phyloP scores from a whole-genome alignment of 2,797 vertebrate genomes.

The Cichlasoma orientale region DNA sequence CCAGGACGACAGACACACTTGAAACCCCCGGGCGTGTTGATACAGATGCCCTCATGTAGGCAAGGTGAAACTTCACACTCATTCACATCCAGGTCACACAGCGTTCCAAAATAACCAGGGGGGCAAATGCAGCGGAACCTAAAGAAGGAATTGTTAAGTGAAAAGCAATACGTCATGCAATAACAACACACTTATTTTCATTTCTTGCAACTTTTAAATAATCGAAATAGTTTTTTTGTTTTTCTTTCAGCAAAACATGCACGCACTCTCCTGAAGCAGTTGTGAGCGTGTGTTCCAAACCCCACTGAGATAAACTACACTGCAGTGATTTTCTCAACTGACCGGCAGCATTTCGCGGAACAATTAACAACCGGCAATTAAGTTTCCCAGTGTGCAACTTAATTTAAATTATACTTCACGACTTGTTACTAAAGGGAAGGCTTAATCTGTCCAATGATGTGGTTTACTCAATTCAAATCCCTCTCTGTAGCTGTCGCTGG shows the following conservation, averaged over 20 bases:
- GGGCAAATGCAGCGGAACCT: conserved; percentile 84
- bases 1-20: conserved; percentile 81
- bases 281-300: not conserved
- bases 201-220: not conserved
- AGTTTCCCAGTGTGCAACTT: conserved; percentile 27
- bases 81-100: conserved; percentile 86
- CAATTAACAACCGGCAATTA: conserved; percentile 34
- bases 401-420: conserved; percentile 45
- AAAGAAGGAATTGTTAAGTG: conserved; percentile 11
- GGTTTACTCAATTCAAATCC: conserved; percentile 52
- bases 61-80: conserved; percentile 87
- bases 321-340: conserved; percentile 12
- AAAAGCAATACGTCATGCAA: not conserved
- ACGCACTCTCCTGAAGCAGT: not conserved
- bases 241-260: not conserved
- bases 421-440: conserved; percentile 47
- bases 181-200: not conserved
- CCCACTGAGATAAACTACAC: not conserved
- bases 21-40: conserved; percentile 83
- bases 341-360: conserved; percentile 10
- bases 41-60: conserved; percentile 83
- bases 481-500: conserved; percentile 26
- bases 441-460: conserved; percentile 41
- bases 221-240: not conserved
- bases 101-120: conserved; percentile 80